Evolutionary conservation across 2,797 vertebrate species (phyloP).

Genomic region (Chelon auratus): DNA sequence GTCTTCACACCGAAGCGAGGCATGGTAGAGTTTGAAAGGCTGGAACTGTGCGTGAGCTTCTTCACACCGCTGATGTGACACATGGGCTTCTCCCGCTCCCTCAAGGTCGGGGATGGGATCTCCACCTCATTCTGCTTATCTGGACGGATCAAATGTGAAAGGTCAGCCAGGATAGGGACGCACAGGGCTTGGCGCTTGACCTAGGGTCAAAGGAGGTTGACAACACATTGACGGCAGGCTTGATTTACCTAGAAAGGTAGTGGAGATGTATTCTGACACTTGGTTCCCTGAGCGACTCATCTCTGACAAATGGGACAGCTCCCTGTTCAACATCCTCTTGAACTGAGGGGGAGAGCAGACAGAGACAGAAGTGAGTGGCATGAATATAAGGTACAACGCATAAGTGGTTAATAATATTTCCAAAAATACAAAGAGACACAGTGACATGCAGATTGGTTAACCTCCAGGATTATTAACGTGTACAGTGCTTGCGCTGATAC

Average conservation of each 20-base stretch:
- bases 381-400: conserved; percentile 9
- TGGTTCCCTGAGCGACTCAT: conserved; percentile 97
- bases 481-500: conserved; percentile 29
- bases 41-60: conserved; percentile 89
- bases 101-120: conserved; percentile 90
- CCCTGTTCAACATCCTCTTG: conserved; percentile 96
- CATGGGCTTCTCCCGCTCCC: conserved; percentile 92
- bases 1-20: conserved; percentile 93
- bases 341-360: conserved; percentile 82
- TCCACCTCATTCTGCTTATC: conserved; percentile 97
- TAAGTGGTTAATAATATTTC: conserved; percentile 2
- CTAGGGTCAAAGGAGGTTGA: conserved; percentile 4
- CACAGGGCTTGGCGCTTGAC: conserved; percentile 15
- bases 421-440: not conserved
- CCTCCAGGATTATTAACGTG: conserved; percentile 20
- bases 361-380: conserved; percentile 43
- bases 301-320: conserved; percentile 95
- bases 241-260: conserved; percentile 92
- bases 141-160: conserved; percentile 63
- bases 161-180: conserved; percentile 32
- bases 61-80: conserved; percentile 94
- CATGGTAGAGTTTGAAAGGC: conserved; percentile 86
- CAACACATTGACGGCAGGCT: conserved; percentile 6
- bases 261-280: conserved; percentile 97
- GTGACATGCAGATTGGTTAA: conserved; percentile 4